Conservation (phyloP, 2,888 invertebrate species). For the Eristalinus aeneus region DNA sequence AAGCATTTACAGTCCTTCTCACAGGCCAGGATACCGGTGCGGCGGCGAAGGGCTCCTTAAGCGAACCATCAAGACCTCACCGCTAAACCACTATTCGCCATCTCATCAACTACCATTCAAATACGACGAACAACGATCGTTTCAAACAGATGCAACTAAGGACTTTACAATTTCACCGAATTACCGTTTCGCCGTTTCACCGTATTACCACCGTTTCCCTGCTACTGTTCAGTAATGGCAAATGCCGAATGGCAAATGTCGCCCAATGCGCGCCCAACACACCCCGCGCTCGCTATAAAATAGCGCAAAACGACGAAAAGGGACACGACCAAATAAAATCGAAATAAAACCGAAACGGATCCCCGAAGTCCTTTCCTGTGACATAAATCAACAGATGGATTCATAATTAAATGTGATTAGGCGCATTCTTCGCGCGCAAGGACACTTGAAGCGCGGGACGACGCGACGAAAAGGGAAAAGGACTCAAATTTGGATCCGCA, state of each 20-base stretch:
- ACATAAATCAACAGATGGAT: conserved; percentile 68
- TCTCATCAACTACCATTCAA: not conserved
- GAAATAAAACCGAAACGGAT: conserved; percentile 12
- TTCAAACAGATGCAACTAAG: conserved; percentile 52
- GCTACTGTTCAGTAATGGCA: not conserved
- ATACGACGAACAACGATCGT: conserved; percentile 22
- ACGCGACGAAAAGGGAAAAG: not conserved
- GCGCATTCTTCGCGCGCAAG: conserved; percentile 31
- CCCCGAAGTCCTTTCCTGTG: not conserved
- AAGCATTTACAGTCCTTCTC: conserved; percentile 37
- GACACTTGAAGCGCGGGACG: not conserved
- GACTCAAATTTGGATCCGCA: conserved; percentile 27
- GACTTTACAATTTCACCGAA: conserved; percentile 47
- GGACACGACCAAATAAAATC: conserved; percentile 19
- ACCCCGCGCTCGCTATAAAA: conserved; percentile 14
- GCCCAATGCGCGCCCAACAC: not conserved
- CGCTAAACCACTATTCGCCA: conserved; percentile 22
- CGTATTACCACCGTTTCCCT: not conserved
- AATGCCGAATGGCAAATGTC: not conserved
- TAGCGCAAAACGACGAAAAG: conserved; percentile 8
- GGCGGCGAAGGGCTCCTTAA: conserved; percentile 1
- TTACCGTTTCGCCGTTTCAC: not conserved
- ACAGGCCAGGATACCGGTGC: conserved; percentile 1
- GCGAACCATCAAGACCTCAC: conserved; percentile 39
- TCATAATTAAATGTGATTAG: conserved; percentile 69